Base-by-base conservation (phyloP, 1,140 invertebrate species). In the Gonioctena quinquepunctata region DNA sequence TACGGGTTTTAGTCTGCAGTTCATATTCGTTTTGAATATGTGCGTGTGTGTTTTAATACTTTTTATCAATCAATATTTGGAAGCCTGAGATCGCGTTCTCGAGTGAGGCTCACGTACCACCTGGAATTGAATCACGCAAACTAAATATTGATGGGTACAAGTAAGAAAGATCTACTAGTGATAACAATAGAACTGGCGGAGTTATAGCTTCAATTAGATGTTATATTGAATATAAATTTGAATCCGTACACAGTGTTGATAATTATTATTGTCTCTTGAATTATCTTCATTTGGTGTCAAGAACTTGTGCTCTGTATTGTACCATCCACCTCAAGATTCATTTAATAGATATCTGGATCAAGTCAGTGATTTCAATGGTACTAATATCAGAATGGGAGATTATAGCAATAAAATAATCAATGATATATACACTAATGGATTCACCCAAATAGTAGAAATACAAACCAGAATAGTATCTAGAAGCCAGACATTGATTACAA, bases 151-250 rank as follows among this genome's bases (percentile, higher is more conserved):
- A n/a, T n/a, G n/a, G n/a, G n/a, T n/a, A n/a, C n/a, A n/a, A n/a
- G n/a, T n/a, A n/a, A n/a, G n/a, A n/a, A n/a, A n/a, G n/a, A 7
- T 25, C 6, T 2, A 26, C 23, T n/a, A 52, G n/a, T 11, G 22
- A 65, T 25, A 65, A 52, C 18, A 52, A 28, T 7, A 65, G 63
- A 65, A 52, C 48, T 18, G 7, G 42, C 1, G 48, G 21, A 49
- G 48, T n/a, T 6, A 22, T 52, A 2, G 63, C 42, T 23, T 66
- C 22, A 26, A 21, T 52, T 18, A 52, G 59, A 7, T 23, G 27
- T 23, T 1, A 52, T 25, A 25, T 56, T 16, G 8, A 16, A 19
- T 56, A 56, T 22, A 23, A 56, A 56, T 6, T 56, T 7, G n/a
- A 42, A 42, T 7, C 33, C 6, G n/a, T 42, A 7, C 33, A 42